Conservation (phyloP, 23 tunicate species). For the Oikopleura dioica region DNA sequence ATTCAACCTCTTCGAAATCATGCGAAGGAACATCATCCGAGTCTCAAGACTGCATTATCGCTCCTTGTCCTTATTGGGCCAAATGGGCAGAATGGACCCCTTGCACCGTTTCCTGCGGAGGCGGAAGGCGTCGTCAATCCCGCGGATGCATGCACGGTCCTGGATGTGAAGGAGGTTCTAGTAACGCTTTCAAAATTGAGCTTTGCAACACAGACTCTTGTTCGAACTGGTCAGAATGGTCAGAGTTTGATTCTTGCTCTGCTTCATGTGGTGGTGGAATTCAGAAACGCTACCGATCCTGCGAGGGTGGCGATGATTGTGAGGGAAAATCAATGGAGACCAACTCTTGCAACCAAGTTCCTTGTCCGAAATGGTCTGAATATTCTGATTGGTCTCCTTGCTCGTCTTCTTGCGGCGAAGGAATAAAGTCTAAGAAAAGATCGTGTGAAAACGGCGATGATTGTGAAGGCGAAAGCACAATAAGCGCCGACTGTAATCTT, state of each 20-base stretch:
- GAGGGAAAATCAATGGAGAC: background rate
- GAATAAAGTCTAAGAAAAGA: background rate
- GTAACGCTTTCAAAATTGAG: background rate
- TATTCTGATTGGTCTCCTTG: background rate
- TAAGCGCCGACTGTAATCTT: too few relatives aligned
- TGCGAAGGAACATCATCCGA: too few relatives aligned
- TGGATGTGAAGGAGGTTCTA: background rate
- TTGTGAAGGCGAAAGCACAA: background rate
- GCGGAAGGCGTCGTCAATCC: background rate
- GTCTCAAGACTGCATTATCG: background rate
- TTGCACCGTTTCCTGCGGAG: background rate
- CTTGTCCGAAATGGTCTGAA: background rate
- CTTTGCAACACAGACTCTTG: background rate
- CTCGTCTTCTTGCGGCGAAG: background rate
- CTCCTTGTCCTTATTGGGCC: background rate
- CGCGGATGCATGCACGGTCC: background rate
- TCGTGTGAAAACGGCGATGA: background rate
- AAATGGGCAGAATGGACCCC: background rate
- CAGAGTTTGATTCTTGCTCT: background rate
- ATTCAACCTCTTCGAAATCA: too few relatives aligned
- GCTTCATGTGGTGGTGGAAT: background rate
- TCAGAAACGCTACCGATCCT: background rate
- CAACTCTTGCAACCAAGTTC: background rate
- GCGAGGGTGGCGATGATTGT: background rate
- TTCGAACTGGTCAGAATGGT: background rate